Evolutionary conservation across 2,113 vertebrate species (phyloP), one percentile per base, ranked within the genome.

Genomic region (Columba livia): DNA sequence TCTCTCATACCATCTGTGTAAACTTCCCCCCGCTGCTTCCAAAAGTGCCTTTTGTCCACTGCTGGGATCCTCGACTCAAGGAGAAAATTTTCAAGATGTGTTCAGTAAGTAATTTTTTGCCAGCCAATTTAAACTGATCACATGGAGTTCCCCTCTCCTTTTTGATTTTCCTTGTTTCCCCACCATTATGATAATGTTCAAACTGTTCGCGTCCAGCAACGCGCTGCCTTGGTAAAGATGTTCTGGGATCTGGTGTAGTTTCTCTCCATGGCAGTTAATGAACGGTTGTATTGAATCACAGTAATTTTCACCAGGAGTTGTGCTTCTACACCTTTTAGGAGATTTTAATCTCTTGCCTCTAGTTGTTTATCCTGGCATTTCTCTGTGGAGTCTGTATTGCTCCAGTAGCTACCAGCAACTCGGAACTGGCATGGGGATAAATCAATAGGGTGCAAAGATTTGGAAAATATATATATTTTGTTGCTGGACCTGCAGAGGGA

Each of bases 281-380:
- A 91, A 66, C 4, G 6, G 25, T 36, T 47, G 69, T 36, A 95
- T 90, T 84, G 80, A 60, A 56, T 78, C 36, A 42, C 28, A 56
- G 60, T 38, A 17, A 42, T 62, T 86, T 71, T 83, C 56, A 86
- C 25, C 67, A 73, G 62, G 79, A 47, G 8, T 64, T 85, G 44
- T 74, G 23, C 15, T 91, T 67, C 73, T 78, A 54, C 36, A 61
- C 40, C 54, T 93, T 50, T 71, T 9, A 66, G 77, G 57, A 83
- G 86, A 79, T 92, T 88, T 81, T 77, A 34, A 91, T 85, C 83
- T 85, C 56, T 82, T 79, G 65, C 57, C 80, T 93, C 56, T 50
- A 44, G 67, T 19, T 94, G 50, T 70, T 91, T 70, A 75, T 31
- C 26, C 82, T 85, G 80, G 73, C 12, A 21, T 80, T 90, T 87